These are phyloP conservation scores for Trinectes maculatus DNA, from an alignment of 2,113 vertebrate species.

Conservation along the genomic window DNA sequence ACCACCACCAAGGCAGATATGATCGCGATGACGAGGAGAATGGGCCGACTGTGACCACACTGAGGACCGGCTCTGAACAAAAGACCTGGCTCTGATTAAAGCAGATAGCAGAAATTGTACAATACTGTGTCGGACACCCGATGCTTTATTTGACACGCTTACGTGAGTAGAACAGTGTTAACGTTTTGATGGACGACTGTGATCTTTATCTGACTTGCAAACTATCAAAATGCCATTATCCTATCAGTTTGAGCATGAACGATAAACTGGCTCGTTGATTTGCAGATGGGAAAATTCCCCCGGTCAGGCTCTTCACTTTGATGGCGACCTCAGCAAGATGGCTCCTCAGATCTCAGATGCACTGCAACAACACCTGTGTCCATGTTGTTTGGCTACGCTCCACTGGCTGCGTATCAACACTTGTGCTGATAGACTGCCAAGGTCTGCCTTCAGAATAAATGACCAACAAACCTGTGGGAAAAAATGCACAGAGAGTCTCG, in stretches of 20 bases:
- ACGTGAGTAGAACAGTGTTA: slow-evolving; percentile 40
- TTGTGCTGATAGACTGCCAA: slow-evolving; percentile 56
- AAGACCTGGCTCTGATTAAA: slow-evolving; percentile 24
- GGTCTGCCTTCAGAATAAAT: slow-evolving; percentile 64
- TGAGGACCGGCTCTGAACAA: slow-evolving; percentile 41
- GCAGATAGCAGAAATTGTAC: slow-evolving; percentile 30
- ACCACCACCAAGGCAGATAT: slow-evolving; percentile 59
- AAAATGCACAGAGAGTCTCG: not conserved
- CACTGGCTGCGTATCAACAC: slow-evolving; percentile 61
- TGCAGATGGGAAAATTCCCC: slow-evolving; percentile 40
- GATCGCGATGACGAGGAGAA: slow-evolving; percentile 52
- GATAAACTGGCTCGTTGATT: slow-evolving; percentile 55
- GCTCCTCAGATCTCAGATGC: slow-evolving; percentile 50
- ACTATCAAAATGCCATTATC: slow-evolving; percentile 70
- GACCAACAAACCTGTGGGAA: slow-evolving; percentile 56
- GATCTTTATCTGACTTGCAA: slow-evolving; percentile 66
- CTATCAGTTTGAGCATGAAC: slow-evolving; percentile 67
- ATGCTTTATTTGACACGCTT: slow-evolving; percentile 46
- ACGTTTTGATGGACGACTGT: slow-evolving; percentile 52
- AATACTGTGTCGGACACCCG: too few species aligned
- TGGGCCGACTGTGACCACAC: slow-evolving; percentile 38
- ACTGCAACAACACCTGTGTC: slow-evolving; percentile 74
- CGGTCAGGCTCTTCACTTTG: slow-evolving; percentile 64
- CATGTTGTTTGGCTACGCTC: slow-evolving; percentile 74
- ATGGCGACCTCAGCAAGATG: slow-evolving; percentile 60